Base-by-base conservation (phyloP, 2,888 invertebrate species). In the Chironomus riparius region DNA sequence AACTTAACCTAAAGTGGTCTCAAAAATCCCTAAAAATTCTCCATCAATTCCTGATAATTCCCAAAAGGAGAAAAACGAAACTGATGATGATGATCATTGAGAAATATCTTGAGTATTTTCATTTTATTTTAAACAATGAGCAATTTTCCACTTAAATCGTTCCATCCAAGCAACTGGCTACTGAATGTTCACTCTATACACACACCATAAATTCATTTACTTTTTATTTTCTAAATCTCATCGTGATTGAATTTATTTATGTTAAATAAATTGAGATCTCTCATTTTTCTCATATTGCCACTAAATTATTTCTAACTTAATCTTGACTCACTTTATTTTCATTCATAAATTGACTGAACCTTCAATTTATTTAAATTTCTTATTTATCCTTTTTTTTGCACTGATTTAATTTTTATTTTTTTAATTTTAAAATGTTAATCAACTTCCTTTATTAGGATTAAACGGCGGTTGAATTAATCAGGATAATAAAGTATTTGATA, bases 71-170 rank as follows among this genome's bases (percentile, higher is more conserved):
- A n/a, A n/a, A n/a, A n/a, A n/a, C n/a, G n/a, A n/a, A n/a, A n/a
- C n/a, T n/a, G 21, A 24, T 65, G 22, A 38, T 24, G 13, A 61
- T 22, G n/a, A 56, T 24, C 24, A 15, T 56, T 50, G 15, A 24
- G n/a, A 71, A 71, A 21, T 70, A 22, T 28, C 47, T 72, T 18
- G 21, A 47, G n/a, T 28, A 24, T 68, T 68, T 47, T 24, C 28
- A 12, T 24, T 47, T 72, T 28, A 38, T 50, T 56, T 56, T 72
- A 56, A 61, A 72, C 62, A 28, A 72, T 72, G 72, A 72, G 72
- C 47, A 72, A 72, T 72, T 72, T 72, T 62, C 47, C 72, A 72
- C 72, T 72, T 72, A 72, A 72, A 18, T 28, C 72, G 47, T 62
- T 50, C 56, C 61, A 70, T 15, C 24, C 13, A 18, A 70, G 22